These are phyloP conservation scores for Ormyrus nitidulus DNA, from an alignment of 2,888 invertebrate species.

Conservation along the genomic window DNA sequence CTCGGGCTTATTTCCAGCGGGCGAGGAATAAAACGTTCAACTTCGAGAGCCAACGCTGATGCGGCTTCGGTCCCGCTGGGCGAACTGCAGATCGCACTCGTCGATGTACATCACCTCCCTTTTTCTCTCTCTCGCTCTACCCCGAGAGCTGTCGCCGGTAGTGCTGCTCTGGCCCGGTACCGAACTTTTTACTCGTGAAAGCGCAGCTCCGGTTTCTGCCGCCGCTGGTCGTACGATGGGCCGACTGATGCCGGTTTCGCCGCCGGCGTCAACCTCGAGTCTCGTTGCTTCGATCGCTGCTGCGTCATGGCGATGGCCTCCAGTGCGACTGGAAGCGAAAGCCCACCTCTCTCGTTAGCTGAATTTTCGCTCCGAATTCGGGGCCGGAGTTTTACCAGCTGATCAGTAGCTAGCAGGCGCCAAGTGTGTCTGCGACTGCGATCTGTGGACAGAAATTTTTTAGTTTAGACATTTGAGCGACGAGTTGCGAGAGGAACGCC, in stretches of 20 bases:
- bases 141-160: not conserved
- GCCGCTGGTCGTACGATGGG: slow-evolving; percentile 2
- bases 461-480: not conserved
- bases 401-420: not conserved
- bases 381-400: not conserved
- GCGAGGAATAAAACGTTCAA: slow-evolving; percentile 23
- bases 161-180: too few species aligned
- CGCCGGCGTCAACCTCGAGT: slow-evolving; percentile 19
- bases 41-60: not conserved
- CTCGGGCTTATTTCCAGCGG: not conserved
- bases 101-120: slow-evolving; percentile 3
- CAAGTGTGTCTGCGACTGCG: not conserved
- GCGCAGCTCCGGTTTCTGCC: slow-evolving; percentile 1
- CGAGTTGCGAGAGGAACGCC: too few species aligned
- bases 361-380: not conserved
- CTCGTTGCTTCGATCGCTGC: slow-evolving; percentile 9
- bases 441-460: slow-evolving; percentile 1
- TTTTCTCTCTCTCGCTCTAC: not conserved
- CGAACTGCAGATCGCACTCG: not conserved
- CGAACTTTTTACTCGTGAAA: slow-evolving; percentile 22
- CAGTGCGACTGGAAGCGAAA: not conserved
- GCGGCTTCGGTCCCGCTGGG: not conserved
- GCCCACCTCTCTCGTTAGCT: not conserved
- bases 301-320: slow-evolving; percentile 25
- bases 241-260: slow-evolving; percentile 4